Base-by-base conservation (phyloP, 2,113 vertebrate species). In the Bufo bufo region DNA sequence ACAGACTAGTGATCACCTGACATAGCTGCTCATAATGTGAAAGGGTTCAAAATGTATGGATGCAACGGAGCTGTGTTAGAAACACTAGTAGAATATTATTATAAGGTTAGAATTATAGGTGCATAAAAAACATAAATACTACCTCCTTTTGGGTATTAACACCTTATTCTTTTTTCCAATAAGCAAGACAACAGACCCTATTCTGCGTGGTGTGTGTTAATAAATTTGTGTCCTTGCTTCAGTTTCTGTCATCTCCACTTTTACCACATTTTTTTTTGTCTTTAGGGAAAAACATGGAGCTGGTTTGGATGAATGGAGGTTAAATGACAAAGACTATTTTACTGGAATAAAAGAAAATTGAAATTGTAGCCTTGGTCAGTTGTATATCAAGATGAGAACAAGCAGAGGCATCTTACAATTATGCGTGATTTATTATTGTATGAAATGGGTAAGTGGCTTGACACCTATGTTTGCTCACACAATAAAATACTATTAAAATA, bases 311-410 rank as follows among this genome's bases (percentile, higher is more conserved):
- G 17, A 71, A 43, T 84, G 82, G 23, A 69, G 82, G 65, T 69
- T 33, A 13, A 8, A 33, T 33, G 3, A 71, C 49, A 84, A 84
- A 71, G 63, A 33, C 65, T 54, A 84, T 84, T 84, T 23, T 84
- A 19, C 17, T 13, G 16, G 6, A 16, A 69, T 52, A 83, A 66
- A 50, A 69, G 20, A 54, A 84, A 6, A 84, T 43, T 3, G 20
- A 84, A 54, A 54, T 50, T 84, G n/a, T 23, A 71, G 14, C 82
- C 82, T 84, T 84, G 82, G 65, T 33, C 47, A 6, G 0, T 17
- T 54, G 23, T 12, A 23, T n/a, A 82, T 12, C 45, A 14, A 23
- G 61, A 82, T 54, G n/a, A 59, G 61, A 59, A 61, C 16, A 45
- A 19, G 54, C 33, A 6, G 6, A 10, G 11, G 20, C 10, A 12